Conservation (phyloP, 2,888 invertebrate species). For the Cotesia congregata region DNA sequence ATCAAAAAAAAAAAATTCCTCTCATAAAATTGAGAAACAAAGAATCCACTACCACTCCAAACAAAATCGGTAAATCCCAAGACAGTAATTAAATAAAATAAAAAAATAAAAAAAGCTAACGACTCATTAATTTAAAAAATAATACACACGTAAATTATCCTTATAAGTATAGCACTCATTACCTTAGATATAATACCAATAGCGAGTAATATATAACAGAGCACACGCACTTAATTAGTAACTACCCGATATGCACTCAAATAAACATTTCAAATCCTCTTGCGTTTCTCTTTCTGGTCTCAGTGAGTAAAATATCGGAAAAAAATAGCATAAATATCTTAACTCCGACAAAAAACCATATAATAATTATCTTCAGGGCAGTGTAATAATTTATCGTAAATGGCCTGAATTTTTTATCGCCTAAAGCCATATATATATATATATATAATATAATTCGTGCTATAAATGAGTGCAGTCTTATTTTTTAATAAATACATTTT, state of each 20-base stretch:
- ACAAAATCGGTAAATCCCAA: too few species aligned
- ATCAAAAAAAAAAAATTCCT: too few species aligned
- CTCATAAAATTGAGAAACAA: too few species aligned
- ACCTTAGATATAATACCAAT: background rate
- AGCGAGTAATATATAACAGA: background rate
- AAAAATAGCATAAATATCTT: constrained; percentile 11
- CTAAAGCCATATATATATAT: background rate
- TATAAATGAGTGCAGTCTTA: background rate
- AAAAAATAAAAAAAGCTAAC: background rate
- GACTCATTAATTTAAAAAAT: background rate
- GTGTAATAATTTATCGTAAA: constrained; percentile 33
- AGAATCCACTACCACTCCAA: too few species aligned
- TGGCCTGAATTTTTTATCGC: constrained; percentile 12
- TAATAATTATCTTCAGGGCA: constrained; percentile 23
- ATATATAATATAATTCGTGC: background rate
- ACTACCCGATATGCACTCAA: constrained; percentile 48
- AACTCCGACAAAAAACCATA: constrained; percentile 14
- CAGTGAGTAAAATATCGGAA: constrained; percentile 5
- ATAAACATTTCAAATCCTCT: background rate
- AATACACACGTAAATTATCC: background rate
- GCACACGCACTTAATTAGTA: constrained; percentile 54
- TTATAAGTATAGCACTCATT: background rate
- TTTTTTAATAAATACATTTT: background rate
- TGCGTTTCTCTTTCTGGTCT: background rate
- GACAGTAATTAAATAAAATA: too few species aligned